Conservation (phyloP, 2,797 vertebrate species). For the Pygocentrus nattereri region DNA sequence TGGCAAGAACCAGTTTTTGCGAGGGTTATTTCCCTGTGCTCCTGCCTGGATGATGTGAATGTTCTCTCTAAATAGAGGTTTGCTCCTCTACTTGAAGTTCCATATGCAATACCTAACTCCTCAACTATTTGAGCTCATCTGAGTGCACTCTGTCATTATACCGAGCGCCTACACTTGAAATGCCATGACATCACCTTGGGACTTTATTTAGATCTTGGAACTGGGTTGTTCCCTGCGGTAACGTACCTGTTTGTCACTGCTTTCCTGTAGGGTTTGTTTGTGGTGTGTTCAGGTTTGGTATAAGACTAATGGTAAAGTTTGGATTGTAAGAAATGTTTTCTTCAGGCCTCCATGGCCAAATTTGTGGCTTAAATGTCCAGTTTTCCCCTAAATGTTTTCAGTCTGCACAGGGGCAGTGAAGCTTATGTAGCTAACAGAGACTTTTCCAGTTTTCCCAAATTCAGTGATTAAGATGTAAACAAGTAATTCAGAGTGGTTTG, state of each 20-base stretch:
- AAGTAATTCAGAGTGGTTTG: too few relatives aligned
- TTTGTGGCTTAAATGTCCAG: too few relatives aligned
- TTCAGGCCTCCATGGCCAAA: too few relatives aligned
- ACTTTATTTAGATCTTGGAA: constrained; percentile 37
- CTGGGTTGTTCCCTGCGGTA: constrained; percentile 21
- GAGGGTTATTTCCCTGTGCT: constrained; percentile 4
- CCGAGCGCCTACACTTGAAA: constrained; percentile 20
- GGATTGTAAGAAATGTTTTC: too few relatives aligned
- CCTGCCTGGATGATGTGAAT: constrained; percentile 25
- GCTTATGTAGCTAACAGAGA: too few relatives aligned
- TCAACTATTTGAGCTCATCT: constrained; percentile 42
- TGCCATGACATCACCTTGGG: constrained; percentile 30
- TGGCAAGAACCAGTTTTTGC: constrained; percentile 2
- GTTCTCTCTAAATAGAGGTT: constrained; percentile 43
- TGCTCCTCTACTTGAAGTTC: constrained; percentile 40
- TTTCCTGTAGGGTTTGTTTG: background rate
- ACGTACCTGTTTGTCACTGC: background rate
- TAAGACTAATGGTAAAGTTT: too few relatives aligned
- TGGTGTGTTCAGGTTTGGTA: constrained; percentile 36
- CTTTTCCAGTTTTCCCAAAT: too few relatives aligned
- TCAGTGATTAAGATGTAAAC: too few relatives aligned
- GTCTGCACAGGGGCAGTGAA: too few relatives aligned
- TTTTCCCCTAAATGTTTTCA: too few relatives aligned
- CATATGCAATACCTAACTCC: constrained; percentile 40
- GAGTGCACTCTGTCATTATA: constrained; percentile 49